Evolutionary conservation across 1,140 invertebrate species (phyloP).

Genomic region (Drosophila malerkotliana): DNA sequence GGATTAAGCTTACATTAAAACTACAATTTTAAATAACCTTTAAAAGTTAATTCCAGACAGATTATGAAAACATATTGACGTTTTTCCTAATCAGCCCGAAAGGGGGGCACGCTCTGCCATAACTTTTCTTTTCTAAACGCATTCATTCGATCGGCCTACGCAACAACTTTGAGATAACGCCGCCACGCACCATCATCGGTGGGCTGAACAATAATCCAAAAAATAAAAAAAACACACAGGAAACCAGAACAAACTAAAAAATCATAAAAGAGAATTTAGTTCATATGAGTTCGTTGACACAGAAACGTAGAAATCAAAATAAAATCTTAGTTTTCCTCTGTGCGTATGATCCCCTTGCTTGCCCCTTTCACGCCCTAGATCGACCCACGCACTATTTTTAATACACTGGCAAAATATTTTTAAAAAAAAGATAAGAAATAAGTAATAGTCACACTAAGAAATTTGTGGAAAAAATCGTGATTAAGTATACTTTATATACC

Average conservation of each 20-base stretch:
- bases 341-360: conserved; percentile 28
- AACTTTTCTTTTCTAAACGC: conserved; percentile 78
- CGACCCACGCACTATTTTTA: conserved; percentile 28
- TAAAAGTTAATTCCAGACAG: conserved; percentile 12
- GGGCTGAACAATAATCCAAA: not conserved
- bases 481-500: too few species aligned
- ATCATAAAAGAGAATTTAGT: conserved; percentile 74
- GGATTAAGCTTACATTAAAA: too few species aligned
- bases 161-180: conserved; percentile 63
- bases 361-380: not conserved
- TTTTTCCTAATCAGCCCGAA: conserved; percentile 19
- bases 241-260: conserved; percentile 41
- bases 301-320: conserved; percentile 77
- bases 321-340: conserved; percentile 41
- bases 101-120: conserved; percentile 30
- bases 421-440: not conserved
- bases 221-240: conserved; percentile 26
- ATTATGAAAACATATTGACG: conserved; percentile 19
- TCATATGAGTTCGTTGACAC: conserved; percentile 76
- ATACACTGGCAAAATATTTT: not conserved
- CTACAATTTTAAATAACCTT: too few species aligned
- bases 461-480: not conserved
- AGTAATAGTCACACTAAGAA: not conserved
- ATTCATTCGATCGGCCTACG: conserved; percentile 54
- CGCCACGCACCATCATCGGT: conserved; percentile 37